Evolutionary conservation across 30 jellyfish, hydroid and myxozoan genomes (phyloP).

Genomic region (Turritopsis rubra): DNA sequence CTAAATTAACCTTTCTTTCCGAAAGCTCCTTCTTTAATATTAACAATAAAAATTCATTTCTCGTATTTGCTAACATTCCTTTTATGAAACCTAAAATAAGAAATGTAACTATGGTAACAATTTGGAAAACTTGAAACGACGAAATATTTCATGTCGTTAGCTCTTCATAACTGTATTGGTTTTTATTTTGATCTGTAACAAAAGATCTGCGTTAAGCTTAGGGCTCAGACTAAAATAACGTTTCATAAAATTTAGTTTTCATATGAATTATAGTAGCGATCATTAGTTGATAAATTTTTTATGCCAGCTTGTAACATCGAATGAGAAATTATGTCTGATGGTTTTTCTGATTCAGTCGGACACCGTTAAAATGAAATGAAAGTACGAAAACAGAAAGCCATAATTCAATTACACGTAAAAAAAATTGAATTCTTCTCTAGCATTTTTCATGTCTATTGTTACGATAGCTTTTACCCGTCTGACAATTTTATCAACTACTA

Average conservation of each 20-base stretch:
- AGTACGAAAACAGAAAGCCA: too few relatives aligned
- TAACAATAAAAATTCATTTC: not conserved
- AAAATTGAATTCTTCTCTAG: too few relatives aligned
- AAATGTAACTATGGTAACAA: slow-evolving; percentile 4
- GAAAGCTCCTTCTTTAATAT: not conserved
- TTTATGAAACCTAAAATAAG: not conserved
- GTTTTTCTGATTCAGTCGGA: too few relatives aligned
- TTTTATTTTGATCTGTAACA: not conserved
- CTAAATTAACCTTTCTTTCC: slow-evolving; percentile 10
- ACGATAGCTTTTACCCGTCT: too few relatives aligned
- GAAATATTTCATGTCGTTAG: not conserved
- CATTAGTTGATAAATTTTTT: too few relatives aligned
- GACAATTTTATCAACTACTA: too few relatives aligned
- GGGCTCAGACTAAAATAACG: not conserved
- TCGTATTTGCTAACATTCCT: not conserved
- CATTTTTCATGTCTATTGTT: too few relatives aligned
- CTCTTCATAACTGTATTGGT: not conserved
- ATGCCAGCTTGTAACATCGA: too few relatives aligned
- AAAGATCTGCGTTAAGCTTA: not conserved
- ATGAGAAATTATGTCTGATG: too few relatives aligned
- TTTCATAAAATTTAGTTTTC: not conserved
- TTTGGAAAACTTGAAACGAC: not conserved
- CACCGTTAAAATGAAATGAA: too few relatives aligned
- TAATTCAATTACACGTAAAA: too few relatives aligned
- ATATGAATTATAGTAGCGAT: too few relatives aligned